These are phyloP conservation scores for Cyanistes caeruleus DNA, from an alignment of 2,113 vertebrate genomes.

Conservation along the genomic window DNA sequence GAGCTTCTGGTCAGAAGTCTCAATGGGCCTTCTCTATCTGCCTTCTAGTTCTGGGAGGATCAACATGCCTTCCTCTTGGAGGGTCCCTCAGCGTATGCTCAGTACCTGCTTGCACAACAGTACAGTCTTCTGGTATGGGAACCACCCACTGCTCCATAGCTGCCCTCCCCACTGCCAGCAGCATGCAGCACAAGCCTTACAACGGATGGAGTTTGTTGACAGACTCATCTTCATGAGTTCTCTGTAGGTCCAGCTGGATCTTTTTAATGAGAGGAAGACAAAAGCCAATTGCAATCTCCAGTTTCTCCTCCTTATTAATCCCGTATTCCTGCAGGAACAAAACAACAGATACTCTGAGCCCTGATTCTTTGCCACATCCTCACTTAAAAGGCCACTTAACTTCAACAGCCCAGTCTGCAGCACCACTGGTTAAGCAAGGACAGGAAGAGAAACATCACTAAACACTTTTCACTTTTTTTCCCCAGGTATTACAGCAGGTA, in stretches of 20 bases:
- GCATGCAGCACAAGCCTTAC: conserved; percentile 69
- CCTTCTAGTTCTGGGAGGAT: background rate
- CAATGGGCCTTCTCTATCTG: background rate
- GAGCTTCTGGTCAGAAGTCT: background rate
- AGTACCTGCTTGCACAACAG: background rate
- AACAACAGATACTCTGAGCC: background rate
- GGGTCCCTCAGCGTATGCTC: background rate
- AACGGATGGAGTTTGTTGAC: conserved; percentile 98
- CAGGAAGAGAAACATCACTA: background rate
- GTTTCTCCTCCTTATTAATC: conserved; percentile 91
- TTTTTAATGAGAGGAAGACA: conserved; percentile 96
- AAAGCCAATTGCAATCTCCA: conserved; percentile 96
- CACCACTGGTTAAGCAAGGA: background rate
- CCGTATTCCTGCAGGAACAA: conserved; percentile 88
- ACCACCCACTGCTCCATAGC: background rate
- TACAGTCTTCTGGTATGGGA: background rate
- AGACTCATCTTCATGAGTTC: conserved; percentile 97
- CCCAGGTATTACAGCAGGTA: background rate
- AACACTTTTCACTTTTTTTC: background rate
- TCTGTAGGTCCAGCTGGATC: conserved; percentile 94
- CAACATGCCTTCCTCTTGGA: background rate
- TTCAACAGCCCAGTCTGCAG: background rate
- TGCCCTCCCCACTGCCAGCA: background rate
- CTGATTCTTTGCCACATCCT: background rate
- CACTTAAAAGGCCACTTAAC: background rate